Evolutionary conservation across 2,113 vertebrate genomes (phyloP), one percentile per base, ranked within the genome.

Genomic region (Lota lota): DNA sequence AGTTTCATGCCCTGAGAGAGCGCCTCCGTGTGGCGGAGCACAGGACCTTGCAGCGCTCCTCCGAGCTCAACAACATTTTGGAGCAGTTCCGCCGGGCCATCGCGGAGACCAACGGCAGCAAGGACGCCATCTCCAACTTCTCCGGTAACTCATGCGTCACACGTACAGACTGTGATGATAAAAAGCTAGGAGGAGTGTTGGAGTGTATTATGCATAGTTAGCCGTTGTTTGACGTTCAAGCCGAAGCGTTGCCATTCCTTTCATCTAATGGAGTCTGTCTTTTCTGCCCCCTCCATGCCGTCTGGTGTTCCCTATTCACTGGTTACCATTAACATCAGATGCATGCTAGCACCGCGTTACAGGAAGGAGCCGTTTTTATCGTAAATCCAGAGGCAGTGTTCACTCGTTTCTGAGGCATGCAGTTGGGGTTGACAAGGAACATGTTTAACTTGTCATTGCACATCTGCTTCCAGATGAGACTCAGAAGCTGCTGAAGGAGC

Each of bases 21-120:
- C 96, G 97, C 5, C 95, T 99, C 67, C 97, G 94, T 61, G 94
- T 96, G 75, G 97, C 97, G 1, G 97, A 99, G 78, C 96, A 97
- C 67, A 87, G 97, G 79, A 98, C 96, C 1, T 91, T 97, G 72
- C 97, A 99, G 76, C 96, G 97, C 73, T 98, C 97, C 0, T 95
- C 97, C 0, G 97, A 99, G 79, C 92, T 99, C 73, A 98, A 94
- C 66, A 88, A 89, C 63, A 95, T 99, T 28, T 90, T 98, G 20
- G 97, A 99, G 72, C 96, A 98, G 77, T 99, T 99, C 88, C 88
- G 91, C 47, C 92, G 92, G 0, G 94, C 94, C 16, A 94, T 96
- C n/a, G 94, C 94, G 0, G 95, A 97, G 88, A 94, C 95, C 1
- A 99, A 98, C 76, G 89, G 91, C 82, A 98, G 95, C 82, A 96